Percentiles rank a stretch among this genome's conserved stretches.
Evolutionary conservation across 37 sponge, comb jelly and placozoan genomes (phyloP).

Genomic region (Hexactinellida sp.): DNA sequence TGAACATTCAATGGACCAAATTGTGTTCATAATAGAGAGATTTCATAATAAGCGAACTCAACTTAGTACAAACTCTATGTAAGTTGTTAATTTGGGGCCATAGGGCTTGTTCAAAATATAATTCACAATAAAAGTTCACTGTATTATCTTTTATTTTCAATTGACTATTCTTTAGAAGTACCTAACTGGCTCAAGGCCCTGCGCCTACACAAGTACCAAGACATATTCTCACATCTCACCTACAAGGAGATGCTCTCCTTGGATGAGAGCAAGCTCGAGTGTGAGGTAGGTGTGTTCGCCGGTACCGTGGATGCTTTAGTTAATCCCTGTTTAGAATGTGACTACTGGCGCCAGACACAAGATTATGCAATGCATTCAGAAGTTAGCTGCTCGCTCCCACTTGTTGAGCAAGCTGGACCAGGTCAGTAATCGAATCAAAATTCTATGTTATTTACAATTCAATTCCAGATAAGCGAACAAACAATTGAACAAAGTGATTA

Average conservation of each 20-base stretch:
- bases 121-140: too few species aligned
- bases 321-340: constrained; percentile 37
- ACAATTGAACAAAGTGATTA: not conserved
- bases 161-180: constrained; percentile 58
- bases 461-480: not conserved
- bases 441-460: not conserved
- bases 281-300: constrained; percentile 31
- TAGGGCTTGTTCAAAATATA: too few species aligned
- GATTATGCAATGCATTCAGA: constrained; percentile 56
- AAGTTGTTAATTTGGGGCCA: too few species aligned
- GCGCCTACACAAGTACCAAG: constrained; percentile 80
- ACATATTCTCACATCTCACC: constrained; percentile 52
- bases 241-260: constrained; percentile 64
- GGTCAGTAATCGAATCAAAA: constrained; percentile 35
- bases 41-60: too few species aligned
- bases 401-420: constrained; percentile 52
- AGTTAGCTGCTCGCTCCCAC: constrained; percentile 37
- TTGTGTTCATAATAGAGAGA: too few species aligned
- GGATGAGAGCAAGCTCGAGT: constrained; percentile 42
- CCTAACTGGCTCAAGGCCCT: constrained; percentile 72
- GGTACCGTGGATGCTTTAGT: not conserved
- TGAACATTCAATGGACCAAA: not conserved
- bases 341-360: constrained; percentile 80
- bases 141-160: not conserved
- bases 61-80: too few species aligned